A percentile compares a stretch with the other conserved stretches of the same genome.
These are phyloP conservation scores for Phylloscopus whistleri DNA, from an alignment of 2,113 vertebrate genomes.

Conservation along the genomic window DNA sequence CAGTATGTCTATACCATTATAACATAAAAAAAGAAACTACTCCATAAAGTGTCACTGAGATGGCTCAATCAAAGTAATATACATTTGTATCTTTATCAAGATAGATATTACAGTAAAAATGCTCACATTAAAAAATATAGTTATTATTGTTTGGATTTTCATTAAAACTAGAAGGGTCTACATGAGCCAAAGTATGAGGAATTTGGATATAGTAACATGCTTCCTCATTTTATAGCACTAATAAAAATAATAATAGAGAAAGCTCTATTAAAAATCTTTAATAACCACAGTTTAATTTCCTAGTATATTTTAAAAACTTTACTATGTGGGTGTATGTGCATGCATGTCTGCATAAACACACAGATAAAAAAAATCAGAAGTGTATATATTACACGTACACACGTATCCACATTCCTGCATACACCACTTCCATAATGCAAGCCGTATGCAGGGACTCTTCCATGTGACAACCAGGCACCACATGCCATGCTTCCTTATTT, in stretches of 20 bases:
- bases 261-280: constrained; percentile 48
- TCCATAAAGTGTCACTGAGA: constrained; percentile 60
- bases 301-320: constrained; percentile 9
- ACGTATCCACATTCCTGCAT: neutral
- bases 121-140: constrained; percentile 62
- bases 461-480: neutral
- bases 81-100: constrained; percentile 63
- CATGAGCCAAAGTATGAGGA: constrained; percentile 22
- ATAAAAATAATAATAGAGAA: constrained; percentile 61
- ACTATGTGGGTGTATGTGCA: neutral
- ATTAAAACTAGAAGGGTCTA: constrained; percentile 41
- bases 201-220: constrained; percentile 7
- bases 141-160: constrained; percentile 39
- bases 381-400: neutral
- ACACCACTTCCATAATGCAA: neutral
- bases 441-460: neutral
- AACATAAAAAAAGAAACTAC: constrained; percentile 41
- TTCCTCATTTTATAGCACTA: constrained; percentile 54
- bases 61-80: constrained; percentile 61
- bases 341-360: constrained; percentile 9
- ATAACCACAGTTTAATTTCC: neutral
- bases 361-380: neutral
- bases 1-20: neutral
- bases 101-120: constrained; percentile 64
- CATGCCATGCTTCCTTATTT: neutral